phyloP scores from a whole-genome alignment of 2,888 invertebrate species.

The Latrodectus hesperus region DNA sequence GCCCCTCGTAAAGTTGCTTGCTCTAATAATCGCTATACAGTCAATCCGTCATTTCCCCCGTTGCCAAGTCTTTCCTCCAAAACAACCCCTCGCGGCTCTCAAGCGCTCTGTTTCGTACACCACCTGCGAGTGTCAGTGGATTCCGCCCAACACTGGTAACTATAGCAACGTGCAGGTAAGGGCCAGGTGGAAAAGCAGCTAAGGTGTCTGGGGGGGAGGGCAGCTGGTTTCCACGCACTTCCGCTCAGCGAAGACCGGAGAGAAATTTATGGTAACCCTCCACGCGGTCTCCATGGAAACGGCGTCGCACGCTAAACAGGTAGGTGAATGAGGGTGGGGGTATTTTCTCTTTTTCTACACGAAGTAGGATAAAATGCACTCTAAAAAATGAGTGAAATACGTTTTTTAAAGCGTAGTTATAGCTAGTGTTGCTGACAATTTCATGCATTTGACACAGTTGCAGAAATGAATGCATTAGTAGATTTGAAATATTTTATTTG shows the following conservation, averaged over 20 bases:
- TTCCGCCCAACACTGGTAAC: constrained; percentile 24
- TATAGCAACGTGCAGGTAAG: constrained; percentile 63
- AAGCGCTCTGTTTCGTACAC: not conserved
- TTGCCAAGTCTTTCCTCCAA: not conserved
- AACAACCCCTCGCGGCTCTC: constrained; percentile 13
- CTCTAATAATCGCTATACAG: constrained; percentile 33
- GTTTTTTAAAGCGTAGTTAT: too few relatives aligned
- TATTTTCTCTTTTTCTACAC: too few relatives aligned
- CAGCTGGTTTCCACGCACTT: constrained; percentile 67
- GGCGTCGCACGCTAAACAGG: constrained; percentile 50
- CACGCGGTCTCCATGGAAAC: constrained; percentile 42
- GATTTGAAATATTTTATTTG: too few relatives aligned
- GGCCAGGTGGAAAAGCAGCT: constrained; percentile 54
- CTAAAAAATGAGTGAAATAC: too few relatives aligned
- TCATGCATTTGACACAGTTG: too few relatives aligned
- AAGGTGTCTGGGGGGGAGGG: constrained; percentile 45
- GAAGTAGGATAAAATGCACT: too few relatives aligned
- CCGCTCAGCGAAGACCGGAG: constrained; percentile 27
- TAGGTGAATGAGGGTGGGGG: not conserved
- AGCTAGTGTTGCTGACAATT: too few relatives aligned
- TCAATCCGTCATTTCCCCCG: constrained; percentile 25
- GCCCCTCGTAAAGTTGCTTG: constrained; percentile 6
- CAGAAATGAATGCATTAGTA: too few relatives aligned
- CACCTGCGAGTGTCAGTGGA: constrained; percentile 31
- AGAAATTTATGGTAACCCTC: constrained; percentile 54